Evolutionary conservation across 2,797 vertebrate genomes (phyloP).

Genomic region (Falco peregrinus): DNA sequence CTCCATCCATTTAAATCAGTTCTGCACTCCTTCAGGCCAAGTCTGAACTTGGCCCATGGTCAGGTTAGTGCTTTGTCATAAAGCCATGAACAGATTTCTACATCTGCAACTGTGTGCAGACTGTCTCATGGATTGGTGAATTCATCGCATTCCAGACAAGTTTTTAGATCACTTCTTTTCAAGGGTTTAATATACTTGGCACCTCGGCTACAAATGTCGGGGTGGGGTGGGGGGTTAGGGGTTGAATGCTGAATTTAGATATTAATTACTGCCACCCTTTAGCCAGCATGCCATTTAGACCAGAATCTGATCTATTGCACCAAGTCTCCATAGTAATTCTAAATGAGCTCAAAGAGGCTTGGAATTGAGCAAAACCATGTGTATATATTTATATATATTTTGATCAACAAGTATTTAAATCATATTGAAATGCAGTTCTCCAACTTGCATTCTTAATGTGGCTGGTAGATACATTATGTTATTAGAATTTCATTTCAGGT

Average conservation of each 20-base stretch:
- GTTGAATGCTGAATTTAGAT: not conserved
- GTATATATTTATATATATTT: not conserved
- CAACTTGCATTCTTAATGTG: not conserved
- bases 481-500: not conserved
- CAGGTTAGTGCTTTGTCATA: not conserved
- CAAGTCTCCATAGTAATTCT: not conserved
- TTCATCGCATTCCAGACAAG: constrained; percentile 1
- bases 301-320: not conserved
- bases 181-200: not conserved
- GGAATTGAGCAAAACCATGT: not conserved
- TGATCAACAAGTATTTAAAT: not conserved
- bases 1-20: not conserved
- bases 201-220: not conserved
- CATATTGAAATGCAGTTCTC: not conserved
- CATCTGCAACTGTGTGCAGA: not conserved
- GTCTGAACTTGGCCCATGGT: not conserved
- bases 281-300: not conserved
- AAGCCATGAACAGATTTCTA: not conserved
- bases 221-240: too few species aligned
- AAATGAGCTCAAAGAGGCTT: not conserved
- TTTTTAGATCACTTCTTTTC: not conserved
- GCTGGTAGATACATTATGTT: not conserved
- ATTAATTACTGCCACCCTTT: not conserved
- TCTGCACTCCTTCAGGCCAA: not conserved
- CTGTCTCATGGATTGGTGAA: not conserved